Evolutionary conservation across 2,888 invertebrate genomes (phyloP), one percentile per base, ranked within the genome.

Genomic region (Melieria crassipennis): DNA sequence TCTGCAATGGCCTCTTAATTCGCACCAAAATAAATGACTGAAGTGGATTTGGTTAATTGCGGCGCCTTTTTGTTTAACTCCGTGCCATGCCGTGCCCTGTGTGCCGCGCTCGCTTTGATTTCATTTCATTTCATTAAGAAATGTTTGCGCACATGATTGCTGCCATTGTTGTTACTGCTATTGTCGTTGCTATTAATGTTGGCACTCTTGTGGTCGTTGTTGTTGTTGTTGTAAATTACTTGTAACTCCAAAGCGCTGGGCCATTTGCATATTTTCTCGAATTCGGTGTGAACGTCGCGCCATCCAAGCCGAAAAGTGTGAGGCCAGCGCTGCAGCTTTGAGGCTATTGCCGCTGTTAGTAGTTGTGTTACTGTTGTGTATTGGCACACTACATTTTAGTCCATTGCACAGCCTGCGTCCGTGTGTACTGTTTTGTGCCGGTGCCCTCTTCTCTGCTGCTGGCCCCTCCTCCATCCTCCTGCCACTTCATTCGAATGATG

Each of bases 31-130:
- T 55, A 62, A 71, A 65, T 71, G 45, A 11, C 13, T 62, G 56
- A 71, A 66, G 66, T 66, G 47, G 62, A 66, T 62, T 71, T 66
- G 65, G 70, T 71, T 71, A 71, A 66, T 66, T 71, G 62, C 57
- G 30, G 45, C 13, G 66, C 10, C 42, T 43, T 66, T 16, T 47
- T 46, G 30, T 57, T 48, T 46, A 7, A 1, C 46, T 6, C 43
- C 56, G 7, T 48, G 16, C 30, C 9, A 10, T 56, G 52, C 46
- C 46, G n/a, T 16, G 6, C n/a, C 7, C 7, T 61, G n/a, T 45
- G 7, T 62, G 7, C 10, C 4, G 1, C 5, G 4, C 4, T 2
- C 10, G 4, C 60, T 65, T 13, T 47, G 10, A 64, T 50, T 16
- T 56, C 45, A 61, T 45, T 61, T 50, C 16, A 45, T 61, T 58